Evolutionary conservation across 1,140 invertebrate genomes (phyloP).

Genomic region (Muscidifurax raptorellus): DNA sequence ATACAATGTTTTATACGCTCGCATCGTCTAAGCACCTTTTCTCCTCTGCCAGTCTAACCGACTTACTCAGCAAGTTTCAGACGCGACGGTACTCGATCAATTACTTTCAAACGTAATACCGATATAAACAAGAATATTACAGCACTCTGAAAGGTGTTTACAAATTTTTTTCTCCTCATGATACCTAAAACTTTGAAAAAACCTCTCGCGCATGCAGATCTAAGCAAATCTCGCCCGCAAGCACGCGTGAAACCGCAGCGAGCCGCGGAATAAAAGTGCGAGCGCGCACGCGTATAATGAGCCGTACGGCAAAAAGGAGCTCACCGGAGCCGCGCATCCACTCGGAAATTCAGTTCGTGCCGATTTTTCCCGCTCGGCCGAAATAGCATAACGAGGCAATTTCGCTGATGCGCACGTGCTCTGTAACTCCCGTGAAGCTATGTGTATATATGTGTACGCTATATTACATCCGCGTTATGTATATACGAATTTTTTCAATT

Average conservation of each 20-base stretch:
- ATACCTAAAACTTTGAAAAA: too few relatives aligned
- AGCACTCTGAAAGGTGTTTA: background rate
- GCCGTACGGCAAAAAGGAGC: conserved; percentile 2
- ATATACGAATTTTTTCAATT: background rate
- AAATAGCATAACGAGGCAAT: conserved; percentile 22
- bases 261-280: conserved; percentile 25
- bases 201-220: too few relatives aligned
- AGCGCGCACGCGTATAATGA: background rate
- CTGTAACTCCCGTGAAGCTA: too few relatives aligned
- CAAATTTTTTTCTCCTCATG: background rate
- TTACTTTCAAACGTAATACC: background rate
- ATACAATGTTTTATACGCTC: background rate
- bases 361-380: background rate
- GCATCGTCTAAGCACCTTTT: conserved; percentile 1
- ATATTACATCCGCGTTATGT: background rate
- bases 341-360: background rate
- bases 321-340: background rate
- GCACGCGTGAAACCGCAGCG: background rate
- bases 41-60: background rate
- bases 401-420: background rate
- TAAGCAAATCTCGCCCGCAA: too few relatives aligned
- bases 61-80: conserved; percentile 12
- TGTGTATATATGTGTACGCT: too few relatives aligned
- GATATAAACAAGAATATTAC: background rate
- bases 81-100: background rate